Evolutionary conservation across 2,888 invertebrate genomes (phyloP).

Genomic region (Plagodis dolabraria): DNA sequence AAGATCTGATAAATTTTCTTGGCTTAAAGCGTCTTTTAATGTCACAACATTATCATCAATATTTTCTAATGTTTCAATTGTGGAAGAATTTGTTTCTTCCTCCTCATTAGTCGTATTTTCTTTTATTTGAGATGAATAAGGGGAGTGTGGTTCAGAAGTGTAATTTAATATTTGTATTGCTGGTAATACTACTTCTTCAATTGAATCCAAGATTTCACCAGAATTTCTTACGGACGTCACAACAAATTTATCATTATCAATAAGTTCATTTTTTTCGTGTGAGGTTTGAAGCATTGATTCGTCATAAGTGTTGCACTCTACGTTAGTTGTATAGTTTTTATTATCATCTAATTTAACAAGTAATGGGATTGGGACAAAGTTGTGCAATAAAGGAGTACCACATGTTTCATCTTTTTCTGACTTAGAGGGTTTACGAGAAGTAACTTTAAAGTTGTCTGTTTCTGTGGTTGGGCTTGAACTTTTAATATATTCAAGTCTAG

Average conservation of each 20-base stretch:
- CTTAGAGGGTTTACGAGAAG: neutral
- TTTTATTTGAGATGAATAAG: neutral
- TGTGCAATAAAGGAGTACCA: neutral
- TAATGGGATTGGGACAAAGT: slow-evolving; percentile 4
- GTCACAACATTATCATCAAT: neutral
- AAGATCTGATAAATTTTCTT: neutral
- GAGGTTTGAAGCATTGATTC: neutral
- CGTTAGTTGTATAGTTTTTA: neutral
- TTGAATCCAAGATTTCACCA: neutral
- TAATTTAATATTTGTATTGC: slow-evolving; percentile 2
- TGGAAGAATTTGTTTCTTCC: neutral
- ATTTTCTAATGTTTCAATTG: neutral
- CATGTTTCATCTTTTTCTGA: neutral
- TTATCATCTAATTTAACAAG: neutral
- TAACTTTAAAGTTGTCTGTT: neutral
- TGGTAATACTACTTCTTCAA: neutral
- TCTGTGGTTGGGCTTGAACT: neutral
- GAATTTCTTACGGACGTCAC: neutral
- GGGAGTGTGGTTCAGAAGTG: neutral
- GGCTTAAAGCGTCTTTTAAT: neutral
- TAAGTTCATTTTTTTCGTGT: neutral
- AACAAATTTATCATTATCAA: neutral
- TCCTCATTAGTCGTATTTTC: neutral
- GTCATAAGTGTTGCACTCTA: neutral
- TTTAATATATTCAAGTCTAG: neutral